Evolutionary conservation across 1,140 invertebrate species (phyloP), one percentile per base, ranked within the genome.

Genomic region (Caenorhabditis brenneri): DNA sequence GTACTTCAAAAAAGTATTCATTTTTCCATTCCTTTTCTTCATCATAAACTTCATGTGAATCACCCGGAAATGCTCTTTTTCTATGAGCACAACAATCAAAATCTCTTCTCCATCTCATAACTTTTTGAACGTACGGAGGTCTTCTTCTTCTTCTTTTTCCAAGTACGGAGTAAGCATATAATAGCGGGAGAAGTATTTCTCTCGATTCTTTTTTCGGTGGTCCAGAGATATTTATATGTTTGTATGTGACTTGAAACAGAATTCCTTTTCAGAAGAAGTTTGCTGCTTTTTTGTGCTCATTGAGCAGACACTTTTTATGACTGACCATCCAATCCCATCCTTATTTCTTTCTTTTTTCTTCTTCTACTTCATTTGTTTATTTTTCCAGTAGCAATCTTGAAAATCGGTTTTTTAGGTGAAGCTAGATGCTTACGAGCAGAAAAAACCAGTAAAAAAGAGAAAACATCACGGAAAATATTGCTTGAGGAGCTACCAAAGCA

Each of bases 81-180:
- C n/a, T 7, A 42, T n/a, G 24, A 74, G 36, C 65, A 74, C 65
- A 74, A 74, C 65, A 74, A 74, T 74, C 36, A 74, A 42, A 65
- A 65, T 10, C 19, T 10, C 9, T 58, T 19, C n/a, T 51, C 49
- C 22, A n/a, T n/a, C 22, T 74, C 65, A 74, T 74, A 42, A 42
- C 36, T 42, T 42, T 74, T 46, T 74, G 36, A 74, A 74, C 36
- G 65, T 74, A 74, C 58, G 36, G 15, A n/a, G 31, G 65, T n/a
- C 15, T 36, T 19, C 15, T 65, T 24, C n/a, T 29, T n/a, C 22
- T 55, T 27, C 22, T 51, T 51, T 51, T 51, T n/a, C 7, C 22
- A 7, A n/a, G 7, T 51, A 51, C 7, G 19, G n/a, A n/a, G n/a
- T n/a, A n/a, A n/a, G n/a, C n/a, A n/a, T n/a, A n/a, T n/a, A n/a